Evolutionary conservation across 1,140 invertebrate genomes (phyloP), one percentile per base, ranked within the genome.

Genomic region (Anoplolepis gracilipes): DNA sequence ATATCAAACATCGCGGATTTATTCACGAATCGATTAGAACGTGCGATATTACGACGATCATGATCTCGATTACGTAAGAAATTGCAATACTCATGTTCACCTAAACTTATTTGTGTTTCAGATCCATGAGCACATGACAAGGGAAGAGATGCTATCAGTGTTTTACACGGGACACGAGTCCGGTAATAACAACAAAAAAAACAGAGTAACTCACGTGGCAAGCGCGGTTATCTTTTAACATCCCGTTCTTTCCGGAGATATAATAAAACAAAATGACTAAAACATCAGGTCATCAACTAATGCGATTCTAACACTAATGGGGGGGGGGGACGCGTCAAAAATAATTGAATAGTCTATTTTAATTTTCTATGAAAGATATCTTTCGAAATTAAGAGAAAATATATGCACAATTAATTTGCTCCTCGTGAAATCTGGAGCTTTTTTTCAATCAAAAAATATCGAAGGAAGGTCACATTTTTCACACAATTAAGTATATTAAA

Each of bases 81-180:
- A 59, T 81, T 81, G 53, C 78, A 53, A 82, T 67, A 84, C 19
- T 28, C 59, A 10, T 53, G 46, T 49, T 78, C 61, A 78, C 28
- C 39, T 57, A 61, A 72, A 70, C 57, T n/a, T n/a, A 91, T 89
- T 91, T 88, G 94, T 94, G 93, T 96, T 96, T 57, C 96, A 97
- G 97, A 96, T 98, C 93, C 98, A 98, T 95, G 97, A 97, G 95
- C 96, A 97, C 92, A 98, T 98, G 98, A 97, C 97, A 86, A 93
- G 96, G 92, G 97, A 97, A 85, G 97, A 98, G 95, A 95, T 98
- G 92, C 95, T 96, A 92, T 96, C 96, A 90, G 96, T 98, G 82
- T 98, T 98, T 95, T 97, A 98, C 94, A 97, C 97, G 72, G 97
- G 96, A 92, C 96, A 97, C 92, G 96, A 97, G 90, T 95, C 96